Evolutionary conservation across 1,140 invertebrate genomes (phyloP).

Genomic region (Scaptomyza hsui): DNA sequence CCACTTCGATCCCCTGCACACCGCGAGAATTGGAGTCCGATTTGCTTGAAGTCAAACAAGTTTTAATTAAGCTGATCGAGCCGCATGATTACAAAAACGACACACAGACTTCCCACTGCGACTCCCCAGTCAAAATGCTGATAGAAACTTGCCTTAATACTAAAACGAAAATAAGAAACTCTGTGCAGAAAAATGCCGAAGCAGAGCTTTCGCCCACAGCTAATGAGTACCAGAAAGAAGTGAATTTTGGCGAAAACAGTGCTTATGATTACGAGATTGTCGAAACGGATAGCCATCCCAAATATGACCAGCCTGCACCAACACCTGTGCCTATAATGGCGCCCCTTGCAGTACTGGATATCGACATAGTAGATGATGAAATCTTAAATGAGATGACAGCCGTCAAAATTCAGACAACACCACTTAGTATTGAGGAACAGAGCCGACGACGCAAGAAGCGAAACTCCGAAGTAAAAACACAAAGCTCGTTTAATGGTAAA

Average conservation of each 20-base stretch:
- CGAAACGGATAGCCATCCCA: constrained; percentile 51
- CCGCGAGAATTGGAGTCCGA: constrained; percentile 25
- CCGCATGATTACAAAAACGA: constrained; percentile 13
- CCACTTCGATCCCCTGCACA: constrained; percentile 9
- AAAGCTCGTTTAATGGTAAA: constrained; percentile 65
- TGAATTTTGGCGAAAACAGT: constrained; percentile 60
- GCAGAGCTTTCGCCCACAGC: constrained; percentile 76
- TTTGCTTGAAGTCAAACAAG: constrained; percentile 54
- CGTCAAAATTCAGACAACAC: neutral
- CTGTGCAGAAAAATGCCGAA: constrained; percentile 25
- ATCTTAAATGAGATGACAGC: constrained; percentile 47
- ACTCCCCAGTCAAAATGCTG: neutral
- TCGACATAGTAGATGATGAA: constrained; percentile 87
- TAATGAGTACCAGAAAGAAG: constrained; percentile 77
- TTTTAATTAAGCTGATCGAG: constrained; percentile 74
- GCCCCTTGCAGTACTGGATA: constrained; percentile 87
- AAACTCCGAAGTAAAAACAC: constrained; percentile 61
- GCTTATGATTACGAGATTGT: constrained; percentile 63
- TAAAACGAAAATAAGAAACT: neutral
- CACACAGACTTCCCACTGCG: constrained; percentile 2
- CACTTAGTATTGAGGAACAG: constrained; percentile 56
- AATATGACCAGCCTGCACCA: constrained; percentile 74
- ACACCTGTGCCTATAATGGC: constrained; percentile 84
- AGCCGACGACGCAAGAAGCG: constrained; percentile 81
- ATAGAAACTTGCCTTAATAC: neutral